phyloP scores from a whole-genome alignment of 2,113 vertebrate genomes.

The Oreocharis arfaki region DNA sequence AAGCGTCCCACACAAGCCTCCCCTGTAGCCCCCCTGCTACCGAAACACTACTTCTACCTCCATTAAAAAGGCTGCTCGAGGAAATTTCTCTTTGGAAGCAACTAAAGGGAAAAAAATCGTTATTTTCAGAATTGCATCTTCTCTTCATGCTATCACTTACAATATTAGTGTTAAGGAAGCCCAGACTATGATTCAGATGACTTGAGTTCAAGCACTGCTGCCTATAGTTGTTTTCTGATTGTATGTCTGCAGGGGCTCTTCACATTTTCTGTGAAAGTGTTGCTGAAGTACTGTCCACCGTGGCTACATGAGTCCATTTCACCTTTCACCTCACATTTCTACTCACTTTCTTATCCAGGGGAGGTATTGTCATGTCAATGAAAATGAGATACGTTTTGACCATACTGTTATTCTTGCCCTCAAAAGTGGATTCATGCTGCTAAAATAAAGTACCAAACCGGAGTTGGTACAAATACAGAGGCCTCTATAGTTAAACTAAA shows the following conservation, averaged over 20 bases:
- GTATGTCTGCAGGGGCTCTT: not conserved
- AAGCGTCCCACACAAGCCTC: not conserved
- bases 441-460: not conserved
- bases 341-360: not conserved
- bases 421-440: not conserved
- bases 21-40: not conserved
- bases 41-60: not conserved
- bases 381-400: not conserved
- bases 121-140: not conserved
- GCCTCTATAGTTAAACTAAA: not conserved
- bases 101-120: not conserved
- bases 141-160: fast-evolving
- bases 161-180: not conserved
- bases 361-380: not conserved
- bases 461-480: not conserved
- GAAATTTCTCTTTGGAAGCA: not conserved
- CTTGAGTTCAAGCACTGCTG: not conserved
- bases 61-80: not conserved
- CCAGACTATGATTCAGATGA: not conserved
- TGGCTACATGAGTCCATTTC: not conserved
- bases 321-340: not conserved
- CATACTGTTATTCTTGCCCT: not conserved
- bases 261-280: not conserved
- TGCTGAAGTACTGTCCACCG: not conserved
- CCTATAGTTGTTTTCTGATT: not conserved